phyloP scores from a whole-genome alignment of 1,140 invertebrate species.

The Diabrotica undecimpunctata region DNA sequence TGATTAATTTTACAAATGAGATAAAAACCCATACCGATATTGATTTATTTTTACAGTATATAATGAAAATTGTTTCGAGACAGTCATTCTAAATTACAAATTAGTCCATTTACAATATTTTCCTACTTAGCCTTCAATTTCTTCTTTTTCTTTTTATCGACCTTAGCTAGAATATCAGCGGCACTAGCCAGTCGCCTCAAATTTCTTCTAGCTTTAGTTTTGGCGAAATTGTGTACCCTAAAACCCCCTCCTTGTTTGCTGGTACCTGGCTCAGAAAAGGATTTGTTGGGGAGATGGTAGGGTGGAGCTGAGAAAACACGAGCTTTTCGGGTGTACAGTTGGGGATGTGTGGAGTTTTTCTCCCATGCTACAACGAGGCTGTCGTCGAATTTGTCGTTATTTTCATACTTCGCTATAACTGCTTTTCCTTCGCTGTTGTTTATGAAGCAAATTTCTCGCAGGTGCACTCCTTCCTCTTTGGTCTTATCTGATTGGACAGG shows the following conservation, averaged over 20 bases:
- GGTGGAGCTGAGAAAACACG: conserved; percentile 18
- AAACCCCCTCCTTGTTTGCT: conserved; percentile 31
- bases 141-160: conserved; percentile 40
- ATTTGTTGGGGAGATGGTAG: conserved; percentile 18
- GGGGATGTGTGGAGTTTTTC: conserved; percentile 26
- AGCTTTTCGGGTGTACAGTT: conserved; percentile 37
- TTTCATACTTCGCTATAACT: conserved; percentile 41
- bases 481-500: conserved; percentile 11
- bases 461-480: conserved; percentile 27
- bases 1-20: too few relatives aligned
- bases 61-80: background rate
- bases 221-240: conserved; percentile 40
- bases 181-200: conserved; percentile 33
- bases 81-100: background rate
- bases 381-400: conserved; percentile 32
- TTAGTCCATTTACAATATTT: background rate
- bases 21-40: background rate
- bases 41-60: background rate
- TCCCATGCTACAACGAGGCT: conserved; percentile 41
- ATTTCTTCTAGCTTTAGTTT: conserved; percentile 37
- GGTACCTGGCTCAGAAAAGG: conserved; percentile 28
- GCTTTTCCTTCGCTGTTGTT: conserved; percentile 38
- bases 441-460: conserved; percentile 42
- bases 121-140: conserved; percentile 34
- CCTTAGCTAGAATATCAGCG: conserved; percentile 31